phyloP scores from a whole-genome alignment of 2,888 invertebrate species.

The Harpalus rufipes region DNA sequence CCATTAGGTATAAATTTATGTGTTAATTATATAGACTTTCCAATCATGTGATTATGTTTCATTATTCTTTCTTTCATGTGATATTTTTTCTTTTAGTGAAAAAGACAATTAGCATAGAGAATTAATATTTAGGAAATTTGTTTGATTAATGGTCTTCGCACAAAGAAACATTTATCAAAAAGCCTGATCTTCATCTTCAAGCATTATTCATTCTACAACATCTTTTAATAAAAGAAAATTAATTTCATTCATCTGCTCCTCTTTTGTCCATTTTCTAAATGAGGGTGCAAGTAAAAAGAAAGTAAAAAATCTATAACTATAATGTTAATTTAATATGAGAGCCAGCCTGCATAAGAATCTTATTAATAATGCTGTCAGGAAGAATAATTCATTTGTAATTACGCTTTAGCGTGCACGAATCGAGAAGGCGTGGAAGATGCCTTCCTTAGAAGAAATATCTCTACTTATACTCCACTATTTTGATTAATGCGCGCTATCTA shows the following conservation, averaged over 20 bases:
- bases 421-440: slow-evolving; percentile 67
- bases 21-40: no score
- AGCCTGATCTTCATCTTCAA: slow-evolving; percentile 36
- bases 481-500: slow-evolving; percentile 31
- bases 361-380: slow-evolving; percentile 75
- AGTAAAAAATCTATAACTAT: slow-evolving; percentile 64
- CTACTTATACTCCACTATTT: slow-evolving; percentile 25
- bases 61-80: background rate
- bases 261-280: slow-evolving; percentile 39
- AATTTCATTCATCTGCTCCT: slow-evolving; percentile 56
- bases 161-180: slow-evolving; percentile 46
- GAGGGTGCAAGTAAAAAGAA: slow-evolving; percentile 49
- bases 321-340: slow-evolving; percentile 66
- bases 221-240: slow-evolving; percentile 54
- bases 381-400: slow-evolving; percentile 75
- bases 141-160: slow-evolving; percentile 32
- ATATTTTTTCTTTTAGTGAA: background rate
- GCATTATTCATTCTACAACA: slow-evolving; percentile 38
- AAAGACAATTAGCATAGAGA: slow-evolving; percentile 8
- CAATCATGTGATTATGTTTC: background rate
- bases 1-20: no score
- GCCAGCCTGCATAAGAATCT: slow-evolving; percentile 63
- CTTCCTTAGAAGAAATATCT: background rate
- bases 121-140: slow-evolving; percentile 16
- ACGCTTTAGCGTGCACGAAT: slow-evolving; percentile 74